Conservation (phyloP, 2,113 vertebrate species). For the Malurus alboscapulatus region DNA sequence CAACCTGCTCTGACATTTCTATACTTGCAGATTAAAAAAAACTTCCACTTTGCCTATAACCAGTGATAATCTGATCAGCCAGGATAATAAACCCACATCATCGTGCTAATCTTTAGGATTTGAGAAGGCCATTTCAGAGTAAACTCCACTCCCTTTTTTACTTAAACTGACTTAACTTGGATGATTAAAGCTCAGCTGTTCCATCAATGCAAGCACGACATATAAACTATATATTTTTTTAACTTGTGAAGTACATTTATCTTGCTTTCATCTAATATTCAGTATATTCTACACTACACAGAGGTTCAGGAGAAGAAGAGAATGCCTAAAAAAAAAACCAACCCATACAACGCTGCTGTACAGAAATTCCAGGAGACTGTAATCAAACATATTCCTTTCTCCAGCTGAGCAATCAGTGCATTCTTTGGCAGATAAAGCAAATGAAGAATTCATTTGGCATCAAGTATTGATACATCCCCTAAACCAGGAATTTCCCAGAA, state of each 20-base stretch:
- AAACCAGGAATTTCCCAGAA: background rate
- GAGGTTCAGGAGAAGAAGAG: background rate
- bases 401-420: background rate
- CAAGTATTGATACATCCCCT: background rate
- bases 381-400: background rate
- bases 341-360: background rate
- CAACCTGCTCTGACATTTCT: background rate
- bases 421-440: background rate
- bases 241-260: background rate
- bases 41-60: background rate
- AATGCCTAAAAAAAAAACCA: background rate
- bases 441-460: background rate
- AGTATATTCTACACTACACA: background rate
- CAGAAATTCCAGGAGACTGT: background rate
- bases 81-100: background rate
- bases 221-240: background rate
- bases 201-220: background rate
- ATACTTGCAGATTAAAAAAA: background rate
- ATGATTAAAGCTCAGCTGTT: background rate
- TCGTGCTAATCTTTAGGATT: background rate
- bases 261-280: background rate
- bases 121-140: background rate
- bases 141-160: background rate
- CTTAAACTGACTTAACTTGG: background rate
- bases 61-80: background rate